Conservation (phyloP, 2,797 vertebrate species). For the Danio albolineatus region DNA sequence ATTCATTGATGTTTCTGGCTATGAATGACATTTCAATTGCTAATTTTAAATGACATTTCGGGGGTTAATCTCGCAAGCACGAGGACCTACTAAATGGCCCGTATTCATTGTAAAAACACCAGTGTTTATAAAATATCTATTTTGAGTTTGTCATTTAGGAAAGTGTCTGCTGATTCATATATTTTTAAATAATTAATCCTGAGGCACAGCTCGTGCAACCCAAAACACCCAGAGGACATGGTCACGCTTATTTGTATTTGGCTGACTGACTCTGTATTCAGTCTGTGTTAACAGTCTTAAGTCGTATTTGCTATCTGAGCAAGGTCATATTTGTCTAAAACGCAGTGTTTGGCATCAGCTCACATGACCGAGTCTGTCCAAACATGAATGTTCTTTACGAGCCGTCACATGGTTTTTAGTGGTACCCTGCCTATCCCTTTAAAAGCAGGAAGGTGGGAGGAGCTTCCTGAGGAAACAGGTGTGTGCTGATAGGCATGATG, state of each 20-base stretch:
- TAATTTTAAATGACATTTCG: slow-evolving; percentile 32
- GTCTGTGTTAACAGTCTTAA: slow-evolving; percentile 14
- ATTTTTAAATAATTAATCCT: not conserved
- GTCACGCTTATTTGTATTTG: not conserved
- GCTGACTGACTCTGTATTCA: not conserved
- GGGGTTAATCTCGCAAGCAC: not conserved
- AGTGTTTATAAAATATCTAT: not conserved
- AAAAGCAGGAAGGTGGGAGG: slow-evolving; percentile 64
- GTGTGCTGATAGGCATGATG: slow-evolving; percentile 75
- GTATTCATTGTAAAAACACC: not conserved
- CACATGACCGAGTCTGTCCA: slow-evolving; percentile 41
- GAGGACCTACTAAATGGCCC: not conserved
- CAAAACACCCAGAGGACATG: not conserved
- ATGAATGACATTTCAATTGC: slow-evolving; percentile 18
- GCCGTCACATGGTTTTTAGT: not conserved
- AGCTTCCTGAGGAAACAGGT: slow-evolving; percentile 77
- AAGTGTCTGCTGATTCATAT: not conserved
- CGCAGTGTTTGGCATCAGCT: slow-evolving; percentile 39
- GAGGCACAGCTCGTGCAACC: not conserved
- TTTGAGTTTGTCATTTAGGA: not conserved
- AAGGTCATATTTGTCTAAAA: slow-evolving; percentile 29
- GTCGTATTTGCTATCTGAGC: slow-evolving; percentile 21
- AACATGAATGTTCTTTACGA: slow-evolving; percentile 39
- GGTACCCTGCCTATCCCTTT: slow-evolving; percentile 57
- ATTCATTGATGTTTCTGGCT: slow-evolving; percentile 17